Base-by-base conservation (phyloP, 2,888 invertebrate species). In the Ypsolopha sequella region DNA sequence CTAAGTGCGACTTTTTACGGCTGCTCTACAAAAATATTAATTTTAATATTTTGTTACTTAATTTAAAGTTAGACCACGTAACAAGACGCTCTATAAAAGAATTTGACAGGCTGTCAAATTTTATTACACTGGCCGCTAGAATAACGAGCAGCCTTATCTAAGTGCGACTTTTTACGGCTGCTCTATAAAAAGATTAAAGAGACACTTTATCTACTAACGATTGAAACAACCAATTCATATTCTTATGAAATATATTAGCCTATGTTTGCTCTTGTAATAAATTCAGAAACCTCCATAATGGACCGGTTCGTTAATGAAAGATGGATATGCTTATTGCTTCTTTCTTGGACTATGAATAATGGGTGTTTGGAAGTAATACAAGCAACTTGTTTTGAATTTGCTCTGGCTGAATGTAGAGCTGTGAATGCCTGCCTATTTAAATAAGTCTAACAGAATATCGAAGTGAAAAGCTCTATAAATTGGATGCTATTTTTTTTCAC, bases 341-440 rank as follows among this genome's bases (percentile, higher is more conserved):
- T 76, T 73, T 80, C 77, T 79, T 78, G 76, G 78, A 70, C 76
- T 71, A 71, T 79, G 78, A 81, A 84, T 80, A 79, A 74, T 79
- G 72, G 77, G 74, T 71, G 46, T 39, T 47, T 51, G 14, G 35
- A 39, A 24, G 24, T 24, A 24, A 24, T 4, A 3, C 24, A 3
- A 24, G 24, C 24, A 4, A 24, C 24, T 24, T 24, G 24, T 24
- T 24, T 24, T 3, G 24, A 24, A 24, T 24, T 24, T 24, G 24
- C 24, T 24, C 24, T 24, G 4, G 4, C 24, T 24, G 24, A 24
- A 24, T 24, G 24, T 24, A 4, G 4, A n/a, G n/a, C n/a, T n/a
- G n/a, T n/a, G n/a, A n/a, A n/a, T n/a, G n/a, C n/a, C n/a, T n/a
- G 24, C 24, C 24, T 4, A 24, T 24, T 24, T 24, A 24, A 24